Percentiles rank a stretch among this genome's conserved stretches.
These are phyloP conservation scores for Tinea semifulvella DNA, from an alignment of 2,888 invertebrate genomes.

Conservation along the genomic window DNA sequence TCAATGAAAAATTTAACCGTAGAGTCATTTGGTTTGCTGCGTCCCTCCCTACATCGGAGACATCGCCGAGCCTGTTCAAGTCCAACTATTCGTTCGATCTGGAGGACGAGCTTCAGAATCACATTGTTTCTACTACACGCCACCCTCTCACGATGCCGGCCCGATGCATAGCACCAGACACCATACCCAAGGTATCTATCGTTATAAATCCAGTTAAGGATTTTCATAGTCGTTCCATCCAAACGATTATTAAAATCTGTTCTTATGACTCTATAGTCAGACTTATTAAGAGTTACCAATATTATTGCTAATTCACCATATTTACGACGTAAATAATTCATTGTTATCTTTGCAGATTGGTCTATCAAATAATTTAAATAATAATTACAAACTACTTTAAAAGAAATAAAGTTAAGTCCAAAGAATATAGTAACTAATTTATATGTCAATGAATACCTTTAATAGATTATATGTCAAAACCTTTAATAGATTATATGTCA, in stretches of 20 bases:
- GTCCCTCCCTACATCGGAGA: conserved; percentile 82
- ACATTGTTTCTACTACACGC: conserved; percentile 84
- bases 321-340: no score
- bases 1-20: conserved; percentile 22
- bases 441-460: no score
- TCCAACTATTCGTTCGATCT: conserved; percentile 82
- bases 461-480: no score
- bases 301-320: no score
- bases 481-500: no score
- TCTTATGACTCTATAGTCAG: no score
- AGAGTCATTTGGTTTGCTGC: conserved; percentile 89
- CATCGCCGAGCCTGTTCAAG: conserved; percentile 74
- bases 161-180: conserved; percentile 41
- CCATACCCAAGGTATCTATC: conserved; percentile 39
- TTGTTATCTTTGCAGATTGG: no score
- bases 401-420: no score
- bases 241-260: conserved; percentile 5
- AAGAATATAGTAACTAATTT: no score
- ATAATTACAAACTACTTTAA: no score
- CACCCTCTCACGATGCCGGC: conserved; percentile 41
- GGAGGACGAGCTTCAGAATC: conserved; percentile 89
- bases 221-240: conserved; percentile 15
- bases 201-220: not conserved
- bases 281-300: no score
- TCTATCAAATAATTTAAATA: no score